Evolutionary conservation across 2,113 vertebrate species (phyloP).

Genomic region (Oreochromis niloticus): DNA sequence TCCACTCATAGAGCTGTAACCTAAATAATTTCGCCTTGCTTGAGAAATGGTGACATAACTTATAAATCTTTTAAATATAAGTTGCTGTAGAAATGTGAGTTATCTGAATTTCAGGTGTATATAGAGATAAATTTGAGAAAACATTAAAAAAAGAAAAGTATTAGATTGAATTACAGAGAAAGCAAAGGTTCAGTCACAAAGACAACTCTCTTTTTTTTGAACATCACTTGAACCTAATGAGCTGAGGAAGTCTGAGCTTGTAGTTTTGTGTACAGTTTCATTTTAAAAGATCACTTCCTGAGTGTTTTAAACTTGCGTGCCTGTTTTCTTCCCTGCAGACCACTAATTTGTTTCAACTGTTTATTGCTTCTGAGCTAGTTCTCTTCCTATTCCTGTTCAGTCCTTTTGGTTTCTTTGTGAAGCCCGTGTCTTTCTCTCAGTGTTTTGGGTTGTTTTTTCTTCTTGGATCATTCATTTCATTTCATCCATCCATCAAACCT

Average conservation of each 20-base stretch:
- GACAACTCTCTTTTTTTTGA: not conserved
- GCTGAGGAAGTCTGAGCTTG: not conserved
- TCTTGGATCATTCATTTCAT: not conserved
- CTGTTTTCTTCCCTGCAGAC: not conserved
- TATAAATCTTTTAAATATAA: not conserved
- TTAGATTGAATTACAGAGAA: not conserved
- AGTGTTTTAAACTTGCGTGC: not conserved
- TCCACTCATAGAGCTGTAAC: not conserved
- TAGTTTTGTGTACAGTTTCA: not conserved
- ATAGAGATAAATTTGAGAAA: not conserved
- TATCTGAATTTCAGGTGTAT: not conserved
- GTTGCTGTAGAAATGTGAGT: not conserved
- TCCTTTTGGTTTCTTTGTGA: not conserved
- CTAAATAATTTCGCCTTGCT: not conserved
- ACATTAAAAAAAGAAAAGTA: not conserved
- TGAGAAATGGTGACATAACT: not conserved
- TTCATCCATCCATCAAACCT: not conserved
- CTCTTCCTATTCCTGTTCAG: not conserved
- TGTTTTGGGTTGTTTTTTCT: not conserved
- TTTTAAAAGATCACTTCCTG: not conserved
- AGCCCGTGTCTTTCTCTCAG: rapidly evolving
- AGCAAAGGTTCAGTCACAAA: not conserved
- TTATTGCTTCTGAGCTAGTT: not conserved
- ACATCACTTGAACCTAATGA: not conserved
- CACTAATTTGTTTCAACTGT: not conserved